Evolutionary conservation across 2,113 vertebrate species (phyloP).

Genomic region (Sapayoa aenigma): DNA sequence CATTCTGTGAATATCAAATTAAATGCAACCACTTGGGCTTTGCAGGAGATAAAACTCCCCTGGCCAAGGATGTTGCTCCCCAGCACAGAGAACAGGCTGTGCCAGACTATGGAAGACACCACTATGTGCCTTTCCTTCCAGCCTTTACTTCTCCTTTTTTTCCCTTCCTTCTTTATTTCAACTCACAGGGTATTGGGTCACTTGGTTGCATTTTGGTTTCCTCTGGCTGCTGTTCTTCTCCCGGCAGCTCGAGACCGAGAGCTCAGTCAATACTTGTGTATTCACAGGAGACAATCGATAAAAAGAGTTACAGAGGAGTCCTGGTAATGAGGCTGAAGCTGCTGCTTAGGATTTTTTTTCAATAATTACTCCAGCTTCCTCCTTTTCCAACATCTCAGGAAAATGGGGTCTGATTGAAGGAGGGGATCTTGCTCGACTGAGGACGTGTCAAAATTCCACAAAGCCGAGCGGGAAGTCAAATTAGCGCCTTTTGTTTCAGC

Average conservation of each 20-base stretch:
- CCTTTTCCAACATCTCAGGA: slow-evolving; percentile 59
- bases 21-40: background rate
- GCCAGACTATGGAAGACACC: background rate
- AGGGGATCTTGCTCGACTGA: slow-evolving; percentile 59
- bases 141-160: background rate
- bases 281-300: slow-evolving; percentile 67
- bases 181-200: background rate
- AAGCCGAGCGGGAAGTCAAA: slow-evolving; percentile 66
- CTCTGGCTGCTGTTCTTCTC: slow-evolving; percentile 30
- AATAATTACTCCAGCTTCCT: slow-evolving; percentile 69
- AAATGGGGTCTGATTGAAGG: slow-evolving; percentile 74
- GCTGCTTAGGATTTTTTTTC: slow-evolving; percentile 68
- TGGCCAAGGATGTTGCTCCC: background rate
- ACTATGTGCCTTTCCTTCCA: background rate
- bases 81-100: no score
- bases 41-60: background rate
- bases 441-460: slow-evolving; percentile 63
- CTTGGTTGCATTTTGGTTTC: slow-evolving; percentile 50
- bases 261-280: slow-evolving; percentile 56
- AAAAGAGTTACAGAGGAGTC: slow-evolving; percentile 69
- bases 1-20: background rate
- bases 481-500: slow-evolving; percentile 65
- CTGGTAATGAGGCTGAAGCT: slow-evolving; percentile 72
- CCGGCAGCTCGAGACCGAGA: background rate
- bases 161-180: background rate